These are phyloP conservation scores for Heliconius erato DNA, from an alignment of 2,888 invertebrate species.

Conservation along the genomic window DNA sequence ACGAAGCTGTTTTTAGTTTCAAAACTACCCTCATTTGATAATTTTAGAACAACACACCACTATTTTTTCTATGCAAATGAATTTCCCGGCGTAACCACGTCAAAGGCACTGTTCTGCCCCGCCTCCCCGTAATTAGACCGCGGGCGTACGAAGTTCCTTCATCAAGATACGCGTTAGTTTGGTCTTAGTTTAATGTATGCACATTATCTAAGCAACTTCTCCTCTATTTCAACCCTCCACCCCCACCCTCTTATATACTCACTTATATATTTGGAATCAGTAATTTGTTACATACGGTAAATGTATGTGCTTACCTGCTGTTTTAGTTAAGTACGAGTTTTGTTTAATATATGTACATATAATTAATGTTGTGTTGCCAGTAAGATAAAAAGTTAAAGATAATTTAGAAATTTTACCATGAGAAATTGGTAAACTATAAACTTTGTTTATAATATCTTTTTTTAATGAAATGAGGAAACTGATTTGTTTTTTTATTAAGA, in stretches of 20 bases:
- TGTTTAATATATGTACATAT: background rate
- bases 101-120: slow-evolving; percentile 57
- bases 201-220: slow-evolving; percentile 85
- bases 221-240: slow-evolving; percentile 59
- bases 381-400: background rate
- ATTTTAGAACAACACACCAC: slow-evolving; percentile 10
- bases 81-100: slow-evolving; percentile 56
- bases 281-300: slow-evolving; percentile 50
- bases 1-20: background rate
- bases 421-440: background rate
- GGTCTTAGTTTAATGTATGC: slow-evolving; percentile 85
- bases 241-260: slow-evolving; percentile 57
- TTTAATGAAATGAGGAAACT: background rate
- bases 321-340: background rate
- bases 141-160: slow-evolving; percentile 80
- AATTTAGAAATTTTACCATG: background rate
- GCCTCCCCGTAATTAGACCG: slow-evolving; percentile 78
- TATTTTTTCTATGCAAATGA: slow-evolving; percentile 60
- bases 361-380: background rate
- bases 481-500: background rate
- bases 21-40: background rate
- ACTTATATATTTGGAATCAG: slow-evolving; percentile 68
- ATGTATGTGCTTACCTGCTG: slow-evolving; percentile 22
- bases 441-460: background rate
- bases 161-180: slow-evolving; percentile 84